Evolutionary conservation across 2,888 invertebrate species (phyloP).

Genomic region (Sphaerophoria taeniata): DNA sequence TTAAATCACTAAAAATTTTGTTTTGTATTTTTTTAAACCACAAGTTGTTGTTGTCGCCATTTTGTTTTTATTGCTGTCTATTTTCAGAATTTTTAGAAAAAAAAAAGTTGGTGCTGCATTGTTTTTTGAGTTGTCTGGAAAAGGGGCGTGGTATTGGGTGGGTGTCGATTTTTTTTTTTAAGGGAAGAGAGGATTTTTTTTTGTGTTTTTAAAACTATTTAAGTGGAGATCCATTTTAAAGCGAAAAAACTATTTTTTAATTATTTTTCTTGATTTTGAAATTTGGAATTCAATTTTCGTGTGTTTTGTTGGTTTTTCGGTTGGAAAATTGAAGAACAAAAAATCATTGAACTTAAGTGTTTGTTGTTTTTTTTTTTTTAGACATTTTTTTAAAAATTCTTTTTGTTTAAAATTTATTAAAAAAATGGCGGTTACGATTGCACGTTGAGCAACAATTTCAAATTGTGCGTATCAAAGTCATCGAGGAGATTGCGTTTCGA

Average conservation of each 20-base stretch:
- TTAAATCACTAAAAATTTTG: constrained; percentile 70
- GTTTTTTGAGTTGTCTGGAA: constrained; percentile 54
- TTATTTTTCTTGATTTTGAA: constrained; percentile 55
- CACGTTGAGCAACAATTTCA: constrained; percentile 87
- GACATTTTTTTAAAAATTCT: constrained; percentile 9
- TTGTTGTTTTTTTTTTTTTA: constrained; percentile 36
- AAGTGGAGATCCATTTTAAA: constrained; percentile 71
- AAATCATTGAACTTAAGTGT: constrained; percentile 67
- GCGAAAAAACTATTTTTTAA: constrained; percentile 71
- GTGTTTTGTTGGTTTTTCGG: constrained; percentile 7
- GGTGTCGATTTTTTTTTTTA: neutral
- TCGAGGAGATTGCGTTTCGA: constrained; percentile 82
- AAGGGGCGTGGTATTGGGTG: constrained; percentile 19
- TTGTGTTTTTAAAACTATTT: constrained; percentile 44
- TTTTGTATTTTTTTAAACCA: constrained; percentile 78
- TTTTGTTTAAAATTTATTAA: constrained; percentile 18
- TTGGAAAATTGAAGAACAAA: constrained; percentile 18
- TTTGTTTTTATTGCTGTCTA: constrained; percentile 33
- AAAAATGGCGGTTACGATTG: constrained; percentile 81
- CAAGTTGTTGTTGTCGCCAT: constrained; percentile 78
- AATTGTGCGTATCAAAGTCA: constrained; percentile 85
- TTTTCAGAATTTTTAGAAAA: constrained; percentile 37
- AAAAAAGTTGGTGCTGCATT: constrained; percentile 56
- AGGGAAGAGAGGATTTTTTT: constrained; percentile 16
- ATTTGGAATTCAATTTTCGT: constrained; percentile 56